Percentiles rank a stretch among this genome's conserved stretches.
Evolutionary conservation across 2,113 vertebrate species (phyloP).

Genomic region (Hemiprocne comata): DNA sequence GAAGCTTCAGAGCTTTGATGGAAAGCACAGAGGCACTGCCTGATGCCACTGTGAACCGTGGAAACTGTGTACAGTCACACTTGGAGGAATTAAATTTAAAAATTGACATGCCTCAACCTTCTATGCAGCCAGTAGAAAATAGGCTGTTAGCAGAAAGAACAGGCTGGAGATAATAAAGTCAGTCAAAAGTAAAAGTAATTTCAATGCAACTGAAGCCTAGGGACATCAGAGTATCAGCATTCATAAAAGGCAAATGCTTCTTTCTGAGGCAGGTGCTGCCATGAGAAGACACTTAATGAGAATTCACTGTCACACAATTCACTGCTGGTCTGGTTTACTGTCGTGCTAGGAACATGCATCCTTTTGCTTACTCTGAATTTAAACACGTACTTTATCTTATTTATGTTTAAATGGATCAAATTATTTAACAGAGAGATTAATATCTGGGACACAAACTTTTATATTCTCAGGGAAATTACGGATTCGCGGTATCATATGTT

Average conservation of each 20-base stretch:
- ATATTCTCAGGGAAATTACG: neutral
- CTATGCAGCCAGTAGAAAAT: neutral
- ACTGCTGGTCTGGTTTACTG: neutral
- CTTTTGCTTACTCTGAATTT: neutral
- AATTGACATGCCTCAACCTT: neutral
- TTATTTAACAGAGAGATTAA: neutral
- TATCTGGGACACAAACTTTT: neutral
- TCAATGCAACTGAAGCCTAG: neutral
- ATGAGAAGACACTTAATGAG: neutral
- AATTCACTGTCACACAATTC: neutral
- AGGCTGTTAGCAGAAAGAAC: neutral
- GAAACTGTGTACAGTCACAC: constrained; percentile 2
- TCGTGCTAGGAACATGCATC: neutral
- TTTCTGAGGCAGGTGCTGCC: neutral
- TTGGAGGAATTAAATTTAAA: neutral
- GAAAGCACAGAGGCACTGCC: neutral
- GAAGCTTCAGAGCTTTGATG: neutral
- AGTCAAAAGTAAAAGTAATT: neutral
- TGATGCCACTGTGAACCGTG: neutral
- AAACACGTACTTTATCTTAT: neutral
- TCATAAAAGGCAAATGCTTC: neutral
- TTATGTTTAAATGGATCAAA: neutral
- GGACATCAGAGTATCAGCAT: neutral
- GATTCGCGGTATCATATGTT: neutral
- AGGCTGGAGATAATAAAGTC: neutral